A percentile compares a stretch with the other conserved stretches of the same genome.
Evolutionary conservation across 2,888 invertebrate genomes (phyloP).

Genomic region (Archaeoteleia sp.): DNA sequence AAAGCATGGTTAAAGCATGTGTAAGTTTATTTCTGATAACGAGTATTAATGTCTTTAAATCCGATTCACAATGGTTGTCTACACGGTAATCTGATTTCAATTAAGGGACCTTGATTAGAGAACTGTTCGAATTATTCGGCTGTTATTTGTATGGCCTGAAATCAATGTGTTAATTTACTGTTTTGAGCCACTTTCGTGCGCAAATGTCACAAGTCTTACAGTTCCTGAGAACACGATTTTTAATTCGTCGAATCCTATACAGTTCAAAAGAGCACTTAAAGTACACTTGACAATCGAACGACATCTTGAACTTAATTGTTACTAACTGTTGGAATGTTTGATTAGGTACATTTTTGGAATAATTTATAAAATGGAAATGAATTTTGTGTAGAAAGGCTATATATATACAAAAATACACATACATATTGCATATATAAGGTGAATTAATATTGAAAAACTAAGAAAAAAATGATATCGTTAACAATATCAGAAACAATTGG

Average conservation of each 20-base stretch:
- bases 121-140: conserved; percentile 47
- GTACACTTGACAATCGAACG: conserved; percentile 22
- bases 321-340: conserved; percentile 30
- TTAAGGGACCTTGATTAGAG: conserved; percentile 37
- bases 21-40: conserved; percentile 36
- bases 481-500: no score
- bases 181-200: conserved; percentile 31
- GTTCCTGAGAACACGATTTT: conserved; percentile 8
- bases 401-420: no score
- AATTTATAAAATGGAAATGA: no score
- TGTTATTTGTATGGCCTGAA: conserved; percentile 49
- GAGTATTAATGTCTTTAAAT: conserved; percentile 36
- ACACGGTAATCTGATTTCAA: conserved; percentile 47
- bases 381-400: no score
- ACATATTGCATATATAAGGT: no score
- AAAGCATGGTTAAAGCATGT: conserved; percentile 48
- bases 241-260: not conserved
- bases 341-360: conserved; percentile 7
- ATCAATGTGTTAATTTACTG: conserved; percentile 48
- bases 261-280: conserved; percentile 21
- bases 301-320: conserved; percentile 41
- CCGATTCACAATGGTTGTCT: conserved; percentile 45
- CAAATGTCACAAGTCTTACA: conserved; percentile 4
- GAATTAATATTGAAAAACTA: no score
- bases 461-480: no score